Evolutionary conservation across 2,888 invertebrate genomes (phyloP).

Genomic region (Camponotus fellah): DNA sequence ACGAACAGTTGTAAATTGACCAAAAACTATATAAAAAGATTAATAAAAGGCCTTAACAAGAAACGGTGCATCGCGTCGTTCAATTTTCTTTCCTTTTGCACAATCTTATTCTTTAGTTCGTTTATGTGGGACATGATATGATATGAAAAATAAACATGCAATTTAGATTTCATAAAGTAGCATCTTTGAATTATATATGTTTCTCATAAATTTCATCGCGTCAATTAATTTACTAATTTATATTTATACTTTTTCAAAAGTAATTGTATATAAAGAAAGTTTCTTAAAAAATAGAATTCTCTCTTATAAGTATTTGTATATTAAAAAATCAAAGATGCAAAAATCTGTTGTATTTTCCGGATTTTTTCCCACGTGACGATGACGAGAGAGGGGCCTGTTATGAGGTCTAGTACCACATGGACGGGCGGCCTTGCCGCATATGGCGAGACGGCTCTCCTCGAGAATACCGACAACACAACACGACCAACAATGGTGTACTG

Average conservation of each 20-base stretch:
- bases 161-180: not conserved
- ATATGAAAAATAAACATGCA: not conserved
- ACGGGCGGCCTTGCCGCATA: slow-evolving; percentile 81
- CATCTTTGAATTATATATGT: not conserved
- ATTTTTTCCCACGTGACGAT: slow-evolving; percentile 23
- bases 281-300: not conserved
- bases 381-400: slow-evolving; percentile 72
- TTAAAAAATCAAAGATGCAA: not conserved
- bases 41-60: slow-evolving; percentile 70
- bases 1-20: slow-evolving; percentile 78
- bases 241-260: not conserved
- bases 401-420: slow-evolving; percentile 74
- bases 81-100: not conserved
- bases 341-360: slow-evolving; percentile 35
- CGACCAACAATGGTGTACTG: slow-evolving; percentile 60
- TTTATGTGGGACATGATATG: not conserved
- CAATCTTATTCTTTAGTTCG: not conserved
- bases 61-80: not conserved
- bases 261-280: not conserved
- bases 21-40: slow-evolving; percentile 64
- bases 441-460: slow-evolving; percentile 79
- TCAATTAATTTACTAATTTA: not conserved
- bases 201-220: not conserved
- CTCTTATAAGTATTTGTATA: not conserved
- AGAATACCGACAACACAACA: slow-evolving; percentile 59